These are phyloP conservation scores for Paedocypris micromegethes DNA, from an alignment of 2,797 vertebrate genomes.

Conservation along the genomic window DNA sequence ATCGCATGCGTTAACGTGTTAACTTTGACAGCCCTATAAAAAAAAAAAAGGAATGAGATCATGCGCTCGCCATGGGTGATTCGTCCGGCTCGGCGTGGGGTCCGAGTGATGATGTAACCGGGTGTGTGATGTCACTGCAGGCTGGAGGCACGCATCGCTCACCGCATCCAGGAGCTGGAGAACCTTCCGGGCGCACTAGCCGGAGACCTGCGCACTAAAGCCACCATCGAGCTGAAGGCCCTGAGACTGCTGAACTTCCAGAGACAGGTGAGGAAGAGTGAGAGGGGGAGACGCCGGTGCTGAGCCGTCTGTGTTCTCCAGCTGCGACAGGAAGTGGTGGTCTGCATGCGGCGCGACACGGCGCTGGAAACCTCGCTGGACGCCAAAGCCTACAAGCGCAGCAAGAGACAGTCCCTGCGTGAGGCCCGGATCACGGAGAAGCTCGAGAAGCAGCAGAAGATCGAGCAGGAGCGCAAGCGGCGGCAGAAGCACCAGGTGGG, in stretches of 20 bases:
- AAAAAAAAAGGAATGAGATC: too few species aligned
- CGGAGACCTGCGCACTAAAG: slow-evolving; percentile 82
- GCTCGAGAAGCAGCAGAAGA: slow-evolving; percentile 88
- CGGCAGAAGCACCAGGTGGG: slow-evolving; percentile 82
- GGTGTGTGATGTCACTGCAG: slow-evolving; percentile 50
- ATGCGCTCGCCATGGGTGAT: too few species aligned
- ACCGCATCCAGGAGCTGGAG: slow-evolving; percentile 82
- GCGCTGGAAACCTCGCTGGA: slow-evolving; percentile 81
- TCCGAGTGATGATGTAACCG: not conserved
- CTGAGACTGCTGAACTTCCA: slow-evolving; percentile 82
- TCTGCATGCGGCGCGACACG: slow-evolving; percentile 82
- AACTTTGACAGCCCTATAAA: too few species aligned
- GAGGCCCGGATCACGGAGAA: slow-evolving; percentile 85
- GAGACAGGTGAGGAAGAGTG: slow-evolving; percentile 68
- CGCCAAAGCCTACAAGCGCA: slow-evolving; percentile 83
- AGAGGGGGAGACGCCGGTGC: not conserved
- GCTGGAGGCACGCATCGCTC: slow-evolving; percentile 80
- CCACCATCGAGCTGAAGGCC: slow-evolving; percentile 83
- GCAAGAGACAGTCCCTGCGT: slow-evolving; percentile 78
- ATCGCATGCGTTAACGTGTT: too few species aligned
- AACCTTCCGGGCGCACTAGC: slow-evolving; percentile 83
- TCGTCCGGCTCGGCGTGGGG: too few species aligned
- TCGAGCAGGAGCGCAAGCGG: slow-evolving; percentile 81
- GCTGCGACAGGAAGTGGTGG: slow-evolving; percentile 85
- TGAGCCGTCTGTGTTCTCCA: slow-evolving; percentile 41